A percentile compares a stretch with the other conserved stretches of the same genome.
Evolutionary conservation across 1,140 invertebrate species (phyloP).

Genomic region (Ctenoplectra terminalis): DNA sequence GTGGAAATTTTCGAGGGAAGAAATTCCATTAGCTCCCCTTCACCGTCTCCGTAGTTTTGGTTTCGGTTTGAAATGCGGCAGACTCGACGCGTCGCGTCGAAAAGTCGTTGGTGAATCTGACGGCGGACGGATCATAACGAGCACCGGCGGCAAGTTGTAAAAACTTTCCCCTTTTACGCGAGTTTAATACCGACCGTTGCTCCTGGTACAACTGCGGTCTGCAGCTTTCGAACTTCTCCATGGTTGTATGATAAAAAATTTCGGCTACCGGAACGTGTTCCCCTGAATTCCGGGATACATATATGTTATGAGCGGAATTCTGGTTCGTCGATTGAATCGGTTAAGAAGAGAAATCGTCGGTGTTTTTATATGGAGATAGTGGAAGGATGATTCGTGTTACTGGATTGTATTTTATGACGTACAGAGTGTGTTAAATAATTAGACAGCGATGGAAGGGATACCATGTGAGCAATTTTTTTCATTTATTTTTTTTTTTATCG

Average conservation of each 20-base stretch:
- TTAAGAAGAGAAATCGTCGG: no score
- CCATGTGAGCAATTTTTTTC: no score
- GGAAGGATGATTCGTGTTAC: no score
- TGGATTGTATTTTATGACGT: no score
- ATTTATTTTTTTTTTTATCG: no score
- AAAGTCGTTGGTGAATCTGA: constrained; percentile 48
- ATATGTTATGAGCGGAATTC: background rate
- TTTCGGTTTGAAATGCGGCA: constrained; percentile 32
- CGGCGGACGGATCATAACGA: constrained; percentile 38
- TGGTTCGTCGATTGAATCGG: no score
- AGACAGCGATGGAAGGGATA: no score
- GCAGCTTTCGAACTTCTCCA: constrained; percentile 46
- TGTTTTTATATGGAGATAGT: background rate
- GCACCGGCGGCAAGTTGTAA: constrained; percentile 46
- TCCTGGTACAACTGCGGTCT: background rate
- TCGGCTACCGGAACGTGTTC: background rate
- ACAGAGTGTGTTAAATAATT: no score
- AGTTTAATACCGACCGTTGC: constrained; percentile 39
- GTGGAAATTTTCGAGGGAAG: constrained; percentile 37
- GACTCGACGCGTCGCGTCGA: constrained; percentile 28
- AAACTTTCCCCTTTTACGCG: constrained; percentile 39
- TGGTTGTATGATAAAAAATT: constrained; percentile 31
- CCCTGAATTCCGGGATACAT: background rate
- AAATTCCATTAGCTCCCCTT: constrained; percentile 46
- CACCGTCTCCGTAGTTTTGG: constrained; percentile 12